These are phyloP conservation scores for Lutjanus argentimaculatus DNA, from an alignment of 2,797 vertebrate genomes.

Conservation along the genomic window DNA sequence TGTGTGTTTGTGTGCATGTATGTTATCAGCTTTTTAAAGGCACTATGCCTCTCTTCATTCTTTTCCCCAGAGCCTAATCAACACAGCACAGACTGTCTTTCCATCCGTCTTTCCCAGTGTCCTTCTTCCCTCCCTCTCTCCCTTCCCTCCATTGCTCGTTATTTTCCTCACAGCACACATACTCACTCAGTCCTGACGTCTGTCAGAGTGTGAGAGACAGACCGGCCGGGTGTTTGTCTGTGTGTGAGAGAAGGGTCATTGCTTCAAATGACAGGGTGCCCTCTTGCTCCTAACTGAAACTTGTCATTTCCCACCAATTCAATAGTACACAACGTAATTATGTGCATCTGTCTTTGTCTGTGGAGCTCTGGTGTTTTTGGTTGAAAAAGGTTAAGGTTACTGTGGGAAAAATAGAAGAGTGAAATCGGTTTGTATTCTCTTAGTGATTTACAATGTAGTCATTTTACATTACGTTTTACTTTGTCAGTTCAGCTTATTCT, in stretches of 20 bases:
- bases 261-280: conserved; percentile 49
- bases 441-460: not conserved
- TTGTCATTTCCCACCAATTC: conserved; percentile 40
- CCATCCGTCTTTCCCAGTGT: conserved; percentile 29
- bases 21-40: conserved; percentile 68
- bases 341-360: conserved; percentile 10
- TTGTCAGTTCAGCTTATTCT: not conserved
- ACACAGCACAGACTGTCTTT: conserved; percentile 59
- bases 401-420: not conserved
- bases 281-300: conserved; percentile 36
- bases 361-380: not conserved
- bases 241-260: conserved; percentile 24
- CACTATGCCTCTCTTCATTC: conserved; percentile 44
- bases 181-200: conserved; percentile 20
- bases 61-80: conserved; percentile 83
- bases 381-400: not conserved
- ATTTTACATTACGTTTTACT: not conserved
- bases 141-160: conserved; percentile 22
- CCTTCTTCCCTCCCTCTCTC: conserved; percentile 15
- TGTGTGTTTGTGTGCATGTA: conserved; percentile 14
- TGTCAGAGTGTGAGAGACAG: conserved; percentile 36
- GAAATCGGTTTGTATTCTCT: not conserved
- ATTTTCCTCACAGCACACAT: conserved; percentile 21
- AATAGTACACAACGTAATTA: not conserved
- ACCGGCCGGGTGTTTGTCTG: conserved; percentile 21